A percentile compares a stretch with the other conserved stretches of the same genome.
Evolutionary conservation across 2,888 invertebrate species (phyloP).

Genomic region (Andrena dorsata): DNA sequence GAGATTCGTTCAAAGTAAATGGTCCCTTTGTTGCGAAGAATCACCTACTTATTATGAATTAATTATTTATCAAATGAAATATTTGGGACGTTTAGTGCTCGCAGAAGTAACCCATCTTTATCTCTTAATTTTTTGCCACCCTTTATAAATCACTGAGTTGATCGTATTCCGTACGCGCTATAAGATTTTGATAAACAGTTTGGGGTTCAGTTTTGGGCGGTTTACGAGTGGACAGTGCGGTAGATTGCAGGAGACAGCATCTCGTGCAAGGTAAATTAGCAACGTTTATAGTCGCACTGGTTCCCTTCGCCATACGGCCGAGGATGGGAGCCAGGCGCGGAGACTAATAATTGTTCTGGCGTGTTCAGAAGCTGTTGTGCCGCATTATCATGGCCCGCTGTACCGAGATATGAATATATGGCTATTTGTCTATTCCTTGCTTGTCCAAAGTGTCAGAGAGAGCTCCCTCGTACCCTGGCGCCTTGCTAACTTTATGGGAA

Average conservation of each 20-base stretch:
- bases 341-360: conserved; percentile 27
- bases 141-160: too few relatives aligned
- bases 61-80: conserved; percentile 16
- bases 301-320: conserved; percentile 2
- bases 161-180: too few relatives aligned
- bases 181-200: neutral
- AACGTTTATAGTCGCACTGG: neutral
- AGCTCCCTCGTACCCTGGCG: conserved; percentile 2
- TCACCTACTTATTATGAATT: conserved; percentile 18
- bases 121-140: too few relatives aligned
- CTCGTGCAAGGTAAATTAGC: neutral
- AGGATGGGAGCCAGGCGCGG: neutral
- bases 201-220: neutral
- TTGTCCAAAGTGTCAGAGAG: conserved; percentile 37
- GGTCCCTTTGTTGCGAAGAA: too few relatives aligned
- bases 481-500: conserved; percentile 14
- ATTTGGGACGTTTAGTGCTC: too few relatives aligned
- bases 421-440: conserved; percentile 28
- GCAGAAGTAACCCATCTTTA: too few relatives aligned
- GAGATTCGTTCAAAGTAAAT: too few relatives aligned
- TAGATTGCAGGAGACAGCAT: neutral
- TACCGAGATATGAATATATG: neutral
- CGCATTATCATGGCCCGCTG: conserved; percentile 4
- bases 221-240: neutral
- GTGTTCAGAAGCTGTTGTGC: conserved; percentile 26